phyloP scores from a whole-genome alignment of 2,113 vertebrate genomes.

The Ursus arctos region DNA sequence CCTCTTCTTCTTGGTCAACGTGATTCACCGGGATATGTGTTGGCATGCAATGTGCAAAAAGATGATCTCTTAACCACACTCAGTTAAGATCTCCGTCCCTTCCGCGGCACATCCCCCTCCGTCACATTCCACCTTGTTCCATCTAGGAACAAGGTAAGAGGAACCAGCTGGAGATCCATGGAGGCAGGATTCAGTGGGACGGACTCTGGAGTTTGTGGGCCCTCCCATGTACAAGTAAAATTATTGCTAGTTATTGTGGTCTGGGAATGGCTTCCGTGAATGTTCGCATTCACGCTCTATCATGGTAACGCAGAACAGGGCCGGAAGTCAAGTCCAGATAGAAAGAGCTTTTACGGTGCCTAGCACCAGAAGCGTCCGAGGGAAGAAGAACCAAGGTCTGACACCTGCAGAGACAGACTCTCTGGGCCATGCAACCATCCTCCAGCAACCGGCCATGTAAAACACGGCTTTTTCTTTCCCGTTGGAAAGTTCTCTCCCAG shows the following conservation, averaged over 20 bases:
- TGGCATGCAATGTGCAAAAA: neutral
- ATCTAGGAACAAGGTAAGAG: neutral
- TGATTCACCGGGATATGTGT: neutral
- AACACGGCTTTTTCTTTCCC: neutral
- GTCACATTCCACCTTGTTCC: neutral
- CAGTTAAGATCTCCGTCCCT: neutral
- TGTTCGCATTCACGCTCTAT: neutral
- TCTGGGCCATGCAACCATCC: neutral
- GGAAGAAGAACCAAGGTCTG: neutral
- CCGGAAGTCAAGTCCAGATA: neutral
- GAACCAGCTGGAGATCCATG: neutral
- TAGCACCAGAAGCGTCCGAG: neutral
- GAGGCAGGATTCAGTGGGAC: neutral
- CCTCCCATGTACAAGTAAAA: neutral
- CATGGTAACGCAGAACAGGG: neutral
- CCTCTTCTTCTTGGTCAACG: neutral
- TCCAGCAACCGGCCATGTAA: neutral
- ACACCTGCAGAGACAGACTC: neutral
- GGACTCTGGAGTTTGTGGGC: neutral
- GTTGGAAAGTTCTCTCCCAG: neutral
- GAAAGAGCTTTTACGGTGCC: neutral
- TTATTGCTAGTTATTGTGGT: neutral
- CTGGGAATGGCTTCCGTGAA: neutral
- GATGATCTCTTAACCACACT: neutral
- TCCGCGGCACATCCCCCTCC: neutral